phyloP scores from a whole-genome alignment of 2,113 vertebrate species.

The Vulpes ferrilata region DNA sequence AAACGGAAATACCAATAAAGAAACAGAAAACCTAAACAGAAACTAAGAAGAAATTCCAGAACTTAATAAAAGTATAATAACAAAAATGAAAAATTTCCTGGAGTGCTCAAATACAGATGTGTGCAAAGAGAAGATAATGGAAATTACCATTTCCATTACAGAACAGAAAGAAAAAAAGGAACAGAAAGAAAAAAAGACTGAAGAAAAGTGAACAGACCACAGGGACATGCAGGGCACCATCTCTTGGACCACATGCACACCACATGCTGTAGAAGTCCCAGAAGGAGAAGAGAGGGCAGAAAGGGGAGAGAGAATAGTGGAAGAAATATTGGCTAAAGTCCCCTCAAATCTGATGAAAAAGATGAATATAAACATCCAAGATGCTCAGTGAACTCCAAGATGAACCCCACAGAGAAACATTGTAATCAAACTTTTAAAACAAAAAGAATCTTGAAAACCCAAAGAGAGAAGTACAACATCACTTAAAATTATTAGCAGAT shows the following conservation, averaged over 20 bases:
- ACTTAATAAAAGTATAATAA: background rate
- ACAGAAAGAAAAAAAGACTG: background rate
- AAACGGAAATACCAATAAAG: background rate
- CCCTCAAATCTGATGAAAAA: background rate
- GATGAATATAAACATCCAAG: background rate
- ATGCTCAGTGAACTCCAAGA: background rate
- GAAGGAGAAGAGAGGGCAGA: background rate
- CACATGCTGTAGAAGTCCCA: background rate
- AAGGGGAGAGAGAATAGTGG: background rate
- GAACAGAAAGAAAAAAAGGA: background rate
- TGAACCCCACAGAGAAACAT: background rate
- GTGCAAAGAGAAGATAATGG: background rate
- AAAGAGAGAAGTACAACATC: background rate
- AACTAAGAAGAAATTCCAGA: background rate
- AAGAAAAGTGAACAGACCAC: background rate
- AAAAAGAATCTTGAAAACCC: background rate
- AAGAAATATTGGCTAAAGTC: background rate
- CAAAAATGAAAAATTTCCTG: background rate
- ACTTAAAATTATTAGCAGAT: background rate
- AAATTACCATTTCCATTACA: background rate
- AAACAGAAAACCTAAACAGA: background rate
- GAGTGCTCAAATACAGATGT: background rate
- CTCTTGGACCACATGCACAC: accelerated
- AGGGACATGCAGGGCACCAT: background rate
- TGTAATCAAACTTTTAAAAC: background rate